These are phyloP conservation scores for Cervus canadensis DNA, from an alignment of 2,113 vertebrate species.

Conservation along the genomic window DNA sequence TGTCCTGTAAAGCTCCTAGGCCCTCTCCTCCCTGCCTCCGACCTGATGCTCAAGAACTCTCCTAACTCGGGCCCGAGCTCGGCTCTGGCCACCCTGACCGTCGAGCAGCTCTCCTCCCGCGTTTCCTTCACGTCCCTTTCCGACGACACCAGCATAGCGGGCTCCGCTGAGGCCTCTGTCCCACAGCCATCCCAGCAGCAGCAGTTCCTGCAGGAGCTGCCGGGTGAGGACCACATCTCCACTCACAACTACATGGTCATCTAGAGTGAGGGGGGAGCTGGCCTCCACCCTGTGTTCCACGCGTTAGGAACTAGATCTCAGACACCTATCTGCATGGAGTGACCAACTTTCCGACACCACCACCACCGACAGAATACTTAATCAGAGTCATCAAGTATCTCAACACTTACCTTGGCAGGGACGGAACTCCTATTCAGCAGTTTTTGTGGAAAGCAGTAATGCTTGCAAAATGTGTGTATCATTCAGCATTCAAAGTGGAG, in stretches of 20 bases:
- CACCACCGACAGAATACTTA: conserved; percentile 59
- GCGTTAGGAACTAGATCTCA: conserved; percentile 63
- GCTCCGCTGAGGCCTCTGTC: conserved; percentile 78
- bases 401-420: conserved; percentile 85
- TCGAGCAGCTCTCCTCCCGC: conserved; percentile 88
- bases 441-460: conserved; percentile 81
- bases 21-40: conserved; percentile 82
- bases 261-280: conserved; percentile 86
- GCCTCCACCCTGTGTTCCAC: conserved; percentile 73
- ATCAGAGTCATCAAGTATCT: conserved; percentile 77
- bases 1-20: conserved; percentile 95
- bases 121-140: conserved; percentile 87
- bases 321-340: conserved; percentile 89
- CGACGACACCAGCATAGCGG: conserved; percentile 91
- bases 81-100: conserved; percentile 79
- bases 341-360: conserved; percentile 81
- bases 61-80: conserved; percentile 79
- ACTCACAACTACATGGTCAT: conserved; percentile 88
- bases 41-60: conserved; percentile 85
- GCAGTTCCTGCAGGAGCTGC: conserved; percentile 79
- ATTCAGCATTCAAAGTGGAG: conserved; percentile 82
- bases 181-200: conserved; percentile 78
- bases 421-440: conserved; percentile 78
- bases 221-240: conserved; percentile 84
- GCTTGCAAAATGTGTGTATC: conserved; percentile 80